Conservation (phyloP, 1,140 invertebrate species). For the Parasteatoda tepidariorum region DNA sequence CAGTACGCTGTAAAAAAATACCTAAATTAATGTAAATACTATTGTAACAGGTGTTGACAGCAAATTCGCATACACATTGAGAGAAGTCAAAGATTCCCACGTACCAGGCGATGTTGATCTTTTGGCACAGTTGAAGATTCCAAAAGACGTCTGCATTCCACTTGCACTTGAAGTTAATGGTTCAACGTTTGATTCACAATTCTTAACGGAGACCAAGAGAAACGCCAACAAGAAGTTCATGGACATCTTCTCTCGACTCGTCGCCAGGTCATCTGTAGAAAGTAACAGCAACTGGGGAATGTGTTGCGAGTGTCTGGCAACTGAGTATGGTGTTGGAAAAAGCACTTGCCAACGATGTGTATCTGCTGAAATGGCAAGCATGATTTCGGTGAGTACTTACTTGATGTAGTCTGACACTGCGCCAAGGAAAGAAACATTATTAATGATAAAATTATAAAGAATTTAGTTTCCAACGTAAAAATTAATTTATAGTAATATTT, state of each 20-base stretch:
- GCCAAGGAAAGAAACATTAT: neutral
- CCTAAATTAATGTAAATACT: neutral
- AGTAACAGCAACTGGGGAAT: conserved; percentile 73
- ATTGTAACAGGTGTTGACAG: conserved; percentile 76
- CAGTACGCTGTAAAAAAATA: neutral
- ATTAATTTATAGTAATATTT: neutral
- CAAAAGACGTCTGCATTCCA: conserved; percentile 81
- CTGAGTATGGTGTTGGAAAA: conserved; percentile 68
- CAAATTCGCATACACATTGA: conserved; percentile 79
- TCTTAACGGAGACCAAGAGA: conserved; percentile 73
- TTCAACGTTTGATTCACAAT: conserved; percentile 69
- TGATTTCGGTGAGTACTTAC: conserved; percentile 49
- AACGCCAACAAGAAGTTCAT: conserved; percentile 76
- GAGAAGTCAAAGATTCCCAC: conserved; percentile 74
- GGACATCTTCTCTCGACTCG: conserved; percentile 77
- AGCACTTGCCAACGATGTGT: conserved; percentile 68
- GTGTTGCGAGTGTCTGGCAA: conserved; percentile 79
- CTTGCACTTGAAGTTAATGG: conserved; percentile 87
- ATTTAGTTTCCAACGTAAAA: neutral
- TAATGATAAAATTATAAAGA: neutral
- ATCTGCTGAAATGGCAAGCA: conserved; percentile 52
- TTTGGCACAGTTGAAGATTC: conserved; percentile 78
- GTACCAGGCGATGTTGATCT: conserved; percentile 77
- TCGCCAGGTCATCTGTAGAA: conserved; percentile 75
- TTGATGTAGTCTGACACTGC: neutral